Conservation (phyloP, 2,797 vertebrate species). For the Takifugu rubripes region DNA sequence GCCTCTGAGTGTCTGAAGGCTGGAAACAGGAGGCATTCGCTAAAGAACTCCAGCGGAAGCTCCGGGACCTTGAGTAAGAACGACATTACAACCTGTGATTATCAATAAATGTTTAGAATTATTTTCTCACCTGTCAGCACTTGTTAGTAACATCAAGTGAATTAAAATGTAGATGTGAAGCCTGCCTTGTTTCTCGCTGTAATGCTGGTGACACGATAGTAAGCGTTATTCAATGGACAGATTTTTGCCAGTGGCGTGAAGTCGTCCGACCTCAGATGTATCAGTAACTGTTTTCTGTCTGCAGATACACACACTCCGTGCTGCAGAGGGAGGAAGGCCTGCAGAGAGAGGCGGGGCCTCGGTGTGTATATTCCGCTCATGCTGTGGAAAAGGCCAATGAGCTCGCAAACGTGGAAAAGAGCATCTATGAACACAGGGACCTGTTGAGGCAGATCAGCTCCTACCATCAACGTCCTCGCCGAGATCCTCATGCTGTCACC, state of each 20-base stretch:
- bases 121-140: too few species aligned
- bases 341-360: constrained; percentile 83
- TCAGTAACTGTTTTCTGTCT: constrained; percentile 1
- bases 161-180: too few species aligned
- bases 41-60: constrained; percentile 91
- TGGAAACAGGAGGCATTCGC: constrained; percentile 95
- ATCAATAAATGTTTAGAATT: too few species aligned
- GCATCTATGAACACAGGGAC: constrained; percentile 94
- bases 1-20: constrained; percentile 94
- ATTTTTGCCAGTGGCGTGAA: too few species aligned
- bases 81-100: neutral
- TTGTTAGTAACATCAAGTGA: too few species aligned
- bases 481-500: constrained; percentile 70
- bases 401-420: constrained; percentile 93
- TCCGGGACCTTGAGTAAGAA: constrained; percentile 87
- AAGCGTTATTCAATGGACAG: too few species aligned
- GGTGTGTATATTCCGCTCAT: constrained; percentile 89
- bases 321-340: constrained; percentile 89
- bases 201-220: too few species aligned
- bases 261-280: too few species aligned
- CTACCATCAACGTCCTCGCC: constrained; percentile 83
- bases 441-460: constrained; percentile 90
- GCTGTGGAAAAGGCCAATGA: constrained; percentile 98
- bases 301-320: constrained; percentile 88
- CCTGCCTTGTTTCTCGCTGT: too few species aligned